phyloP scores from a whole-genome alignment of 2,113 vertebrate genomes.

The Psephotus haematonotus region DNA sequence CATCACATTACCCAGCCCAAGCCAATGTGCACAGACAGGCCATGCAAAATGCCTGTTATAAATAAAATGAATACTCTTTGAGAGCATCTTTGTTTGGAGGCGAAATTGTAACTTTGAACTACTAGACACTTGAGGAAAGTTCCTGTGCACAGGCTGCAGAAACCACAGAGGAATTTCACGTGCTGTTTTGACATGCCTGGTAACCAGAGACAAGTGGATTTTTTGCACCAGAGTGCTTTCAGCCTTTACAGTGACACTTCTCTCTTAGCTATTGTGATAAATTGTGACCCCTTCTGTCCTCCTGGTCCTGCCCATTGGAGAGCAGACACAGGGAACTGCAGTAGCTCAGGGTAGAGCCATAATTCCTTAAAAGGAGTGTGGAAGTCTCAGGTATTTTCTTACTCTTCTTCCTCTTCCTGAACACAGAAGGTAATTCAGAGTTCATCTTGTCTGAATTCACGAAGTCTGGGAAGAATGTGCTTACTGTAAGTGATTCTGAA shows the following conservation, averaged over 20 bases:
- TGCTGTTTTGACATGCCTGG: not conserved
- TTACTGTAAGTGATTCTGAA: not conserved
- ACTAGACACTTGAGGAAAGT: not conserved
- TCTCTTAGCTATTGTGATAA: not conserved
- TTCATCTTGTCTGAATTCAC: not conserved
- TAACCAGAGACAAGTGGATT: not conserved
- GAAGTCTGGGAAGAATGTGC: not conserved
- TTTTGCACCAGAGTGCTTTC: not conserved
- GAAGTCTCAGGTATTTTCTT: not conserved
- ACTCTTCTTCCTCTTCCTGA: not conserved
- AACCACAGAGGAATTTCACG: not conserved
- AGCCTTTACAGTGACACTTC: not conserved
- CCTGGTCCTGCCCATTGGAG: not conserved
- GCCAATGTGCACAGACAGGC: not conserved
- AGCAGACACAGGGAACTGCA: not conserved
- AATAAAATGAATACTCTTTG: not conserved
- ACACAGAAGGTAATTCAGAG: not conserved
- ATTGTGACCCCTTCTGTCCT: not conserved
- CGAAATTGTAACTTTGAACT: not conserved
- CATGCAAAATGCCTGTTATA: not conserved
- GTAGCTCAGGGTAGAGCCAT: not conserved
- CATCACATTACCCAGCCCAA: not conserved
- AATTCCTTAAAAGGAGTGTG: not conserved
- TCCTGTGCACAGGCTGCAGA: not conserved
- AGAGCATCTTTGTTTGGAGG: not conserved